These are phyloP conservation scores for Heterodera carotae DNA, from an alignment of 1,140 invertebrate species.

Conservation along the genomic window DNA sequence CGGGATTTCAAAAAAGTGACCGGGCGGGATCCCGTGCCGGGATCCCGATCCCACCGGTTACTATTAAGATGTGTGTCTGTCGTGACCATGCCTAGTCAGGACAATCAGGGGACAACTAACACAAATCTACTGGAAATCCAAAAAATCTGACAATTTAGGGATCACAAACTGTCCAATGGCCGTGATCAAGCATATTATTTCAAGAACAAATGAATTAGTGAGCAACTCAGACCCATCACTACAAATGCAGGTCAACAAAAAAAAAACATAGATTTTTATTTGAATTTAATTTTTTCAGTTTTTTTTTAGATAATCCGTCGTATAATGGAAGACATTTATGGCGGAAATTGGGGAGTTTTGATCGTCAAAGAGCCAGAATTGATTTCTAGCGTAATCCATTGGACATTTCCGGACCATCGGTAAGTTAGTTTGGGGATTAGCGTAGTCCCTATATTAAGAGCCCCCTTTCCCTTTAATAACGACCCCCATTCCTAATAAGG, in stretches of 20 bases:
- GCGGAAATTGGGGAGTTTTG: conserved; percentile 62
- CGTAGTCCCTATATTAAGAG: too few species aligned
- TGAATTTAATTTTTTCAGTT: neutral
- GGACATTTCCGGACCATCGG: conserved; percentile 62
- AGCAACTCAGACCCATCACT: neutral
- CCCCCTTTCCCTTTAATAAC: too few species aligned
- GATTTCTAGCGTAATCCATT: conserved; percentile 58
- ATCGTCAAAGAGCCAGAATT: conserved; percentile 54
- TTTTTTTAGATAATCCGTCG: conserved; percentile 57
- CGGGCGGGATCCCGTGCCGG: too few species aligned
- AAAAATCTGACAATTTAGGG: too few species aligned
- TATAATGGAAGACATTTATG: conserved; percentile 64
- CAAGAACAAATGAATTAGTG: conserved; percentile 27
- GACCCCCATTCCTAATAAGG: too few species aligned
- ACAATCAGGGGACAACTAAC: too few species aligned
- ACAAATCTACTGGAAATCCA: too few species aligned
- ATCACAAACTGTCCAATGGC: conserved; percentile 45
- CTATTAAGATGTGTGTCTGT: too few species aligned
- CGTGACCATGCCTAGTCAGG: too few species aligned
- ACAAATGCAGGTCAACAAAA: conserved; percentile 38
- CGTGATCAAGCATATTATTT: conserved; percentile 47
- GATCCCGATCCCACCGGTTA: too few species aligned
- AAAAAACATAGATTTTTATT: conserved; percentile 3
- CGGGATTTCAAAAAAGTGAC: too few species aligned
- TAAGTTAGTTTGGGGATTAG: neutral